Evolutionary conservation across 2,797 vertebrate species (phyloP).

Genomic region (Lepus oiostolus): DNA sequence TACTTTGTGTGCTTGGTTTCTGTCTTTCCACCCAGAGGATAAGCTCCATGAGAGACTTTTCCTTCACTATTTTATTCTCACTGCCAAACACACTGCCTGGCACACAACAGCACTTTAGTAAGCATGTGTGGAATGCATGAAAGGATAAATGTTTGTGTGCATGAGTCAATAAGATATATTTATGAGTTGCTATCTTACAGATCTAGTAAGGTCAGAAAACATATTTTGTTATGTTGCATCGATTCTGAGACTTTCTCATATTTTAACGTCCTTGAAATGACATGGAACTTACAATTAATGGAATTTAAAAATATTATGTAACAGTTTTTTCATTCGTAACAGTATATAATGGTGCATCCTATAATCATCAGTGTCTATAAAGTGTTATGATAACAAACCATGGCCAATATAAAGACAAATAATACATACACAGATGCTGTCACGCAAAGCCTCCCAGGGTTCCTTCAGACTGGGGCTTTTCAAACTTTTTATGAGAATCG

Average conservation of each 20-base stretch:
- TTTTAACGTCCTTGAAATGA: constrained; percentile 38
- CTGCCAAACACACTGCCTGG: neutral
- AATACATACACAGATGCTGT: neutral
- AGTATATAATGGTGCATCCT: neutral
- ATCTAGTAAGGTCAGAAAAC: neutral
- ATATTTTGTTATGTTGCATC: neutral
- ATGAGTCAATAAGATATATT: neutral
- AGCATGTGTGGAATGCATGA: neutral
- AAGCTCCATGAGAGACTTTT: neutral
- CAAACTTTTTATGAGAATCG: neutral
- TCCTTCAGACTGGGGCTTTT: neutral
- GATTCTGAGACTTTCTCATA: constrained; percentile 26
- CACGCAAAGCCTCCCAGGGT: neutral
- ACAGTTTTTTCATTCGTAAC: neutral
- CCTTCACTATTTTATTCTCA: neutral
- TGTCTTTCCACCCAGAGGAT: neutral
- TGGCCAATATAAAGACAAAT: neutral
- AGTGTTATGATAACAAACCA: constrained; percentile 16
- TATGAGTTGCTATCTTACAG: neutral
- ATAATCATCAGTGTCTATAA: neutral
- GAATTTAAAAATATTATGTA: constrained; percentile 15
- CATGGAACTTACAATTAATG: constrained; percentile 1
- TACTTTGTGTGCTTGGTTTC: neutral
- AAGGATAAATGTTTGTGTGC: neutral
- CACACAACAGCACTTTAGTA: neutral